Evolutionary conservation across 2,797 vertebrate species (phyloP), one percentile per base, ranked within the genome.

Genomic region (Sylvilagus floridanus): DNA sequence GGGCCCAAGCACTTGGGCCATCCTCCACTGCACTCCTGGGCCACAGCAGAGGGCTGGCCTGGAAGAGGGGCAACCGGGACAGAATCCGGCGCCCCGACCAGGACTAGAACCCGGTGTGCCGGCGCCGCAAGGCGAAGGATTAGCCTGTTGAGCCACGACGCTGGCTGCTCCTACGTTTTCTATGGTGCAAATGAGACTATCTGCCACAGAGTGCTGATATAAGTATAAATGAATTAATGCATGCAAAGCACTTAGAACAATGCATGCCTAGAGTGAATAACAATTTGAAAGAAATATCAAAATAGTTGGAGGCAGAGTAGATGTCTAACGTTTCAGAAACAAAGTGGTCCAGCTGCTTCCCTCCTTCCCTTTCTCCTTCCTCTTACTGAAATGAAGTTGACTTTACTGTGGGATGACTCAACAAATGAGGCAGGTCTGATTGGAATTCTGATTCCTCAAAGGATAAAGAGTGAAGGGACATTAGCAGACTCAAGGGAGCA

Each of bases 211-310:
- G 21, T 73, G 22, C 19, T 79, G 19, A 57, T 82, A 3, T 83
- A 83, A 82, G 35, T 88, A 83, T 63, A 75, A 88, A 77, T 50
- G 17, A 79, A 54, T 24, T 75, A 75, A 79, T 68, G 66, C 12
- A 63, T 54, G 60, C 63, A 89, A 84, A 68, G 54, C 30, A 79
- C 30, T 50, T 69, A 83, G 60, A 75, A 79, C 11, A 47, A 24
- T 71, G 12, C 4, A 2, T 24, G 21, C 4, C 79, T 50, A 75
- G 69, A 95, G n/a, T 26, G 13, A 89, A 32, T 72, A 60, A 35
- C 32, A 47, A n/a, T 86, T 60, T 50, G 30, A 84, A 62, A 92
- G 47, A 95, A 96, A 82, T 13, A 65, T 42, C 22, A 22, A 90
- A 90, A 76, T 14, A 68, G 28, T 32, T 22, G 4, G 5, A n/a